phyloP scores from a whole-genome alignment of 2,113 vertebrate species.

The Galemys pyrenaicus region DNA sequence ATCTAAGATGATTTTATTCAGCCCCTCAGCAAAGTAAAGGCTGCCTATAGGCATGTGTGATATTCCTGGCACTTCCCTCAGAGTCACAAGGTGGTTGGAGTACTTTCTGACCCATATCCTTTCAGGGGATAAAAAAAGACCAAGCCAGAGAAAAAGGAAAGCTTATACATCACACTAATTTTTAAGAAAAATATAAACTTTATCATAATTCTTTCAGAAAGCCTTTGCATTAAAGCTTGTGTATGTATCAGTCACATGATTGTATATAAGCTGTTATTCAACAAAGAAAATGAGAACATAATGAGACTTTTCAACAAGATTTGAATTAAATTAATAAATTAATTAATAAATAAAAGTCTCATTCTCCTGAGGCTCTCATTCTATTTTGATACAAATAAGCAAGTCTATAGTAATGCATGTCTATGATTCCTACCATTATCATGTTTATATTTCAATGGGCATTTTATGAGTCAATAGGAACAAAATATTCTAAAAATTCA shows the following conservation, averaged over 20 bases:
- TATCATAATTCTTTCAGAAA: neutral
- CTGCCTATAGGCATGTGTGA: accelerated
- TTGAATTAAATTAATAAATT: neutral
- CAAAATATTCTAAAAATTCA: neutral
- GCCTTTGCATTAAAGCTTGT: neutral
- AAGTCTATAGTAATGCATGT: neutral
- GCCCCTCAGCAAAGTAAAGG: neutral
- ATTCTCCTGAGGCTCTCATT: neutral
- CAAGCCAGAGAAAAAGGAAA: neutral
- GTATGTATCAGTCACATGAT: neutral
- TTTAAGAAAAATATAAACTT: neutral
- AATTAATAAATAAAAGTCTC: too few species aligned
- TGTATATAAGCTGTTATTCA: neutral
- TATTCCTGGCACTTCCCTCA: neutral
- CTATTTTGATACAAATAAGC: neutral
- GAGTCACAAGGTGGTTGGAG: neutral
- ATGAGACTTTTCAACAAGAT: neutral
- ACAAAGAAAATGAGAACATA: neutral
- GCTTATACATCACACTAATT: neutral
- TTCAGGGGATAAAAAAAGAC: neutral
- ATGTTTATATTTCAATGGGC: neutral
- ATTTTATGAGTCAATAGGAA: neutral
- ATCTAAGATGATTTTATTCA: neutral
- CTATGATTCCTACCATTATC: neutral
- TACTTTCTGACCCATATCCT: neutral